Evolutionary conservation across 2,113 vertebrate species (phyloP).

Genomic region (Dunckerocampus dactyliophorus): DNA sequence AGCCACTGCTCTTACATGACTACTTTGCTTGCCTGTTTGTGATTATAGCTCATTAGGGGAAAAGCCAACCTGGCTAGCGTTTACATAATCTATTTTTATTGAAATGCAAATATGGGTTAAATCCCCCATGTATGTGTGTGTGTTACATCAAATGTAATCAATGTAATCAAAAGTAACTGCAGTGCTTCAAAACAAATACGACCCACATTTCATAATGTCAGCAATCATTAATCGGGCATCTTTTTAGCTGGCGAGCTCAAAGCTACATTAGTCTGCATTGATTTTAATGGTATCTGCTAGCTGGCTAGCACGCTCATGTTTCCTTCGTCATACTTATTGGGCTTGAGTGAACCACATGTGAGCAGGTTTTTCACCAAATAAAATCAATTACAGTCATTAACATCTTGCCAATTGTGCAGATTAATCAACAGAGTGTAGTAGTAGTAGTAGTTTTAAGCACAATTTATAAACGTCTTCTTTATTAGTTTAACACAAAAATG

Average conservation of each 20-base stretch:
- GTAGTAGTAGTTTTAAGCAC: too few species aligned
- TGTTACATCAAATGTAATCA: not conserved
- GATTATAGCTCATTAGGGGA: not conserved
- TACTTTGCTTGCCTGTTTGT: constrained; percentile 1
- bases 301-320: constrained; percentile 38
- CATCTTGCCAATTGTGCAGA: not conserved
- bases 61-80: not conserved
- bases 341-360: not conserved
- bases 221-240: not conserved
- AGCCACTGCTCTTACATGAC: not conserved
- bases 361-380: not conserved
- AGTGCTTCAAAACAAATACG: not conserved
- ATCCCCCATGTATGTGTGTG: not conserved
- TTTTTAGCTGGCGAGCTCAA: not conserved
- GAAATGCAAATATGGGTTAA: not conserved
- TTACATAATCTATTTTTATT: not conserved
- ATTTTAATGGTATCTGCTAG: constrained; percentile 22
- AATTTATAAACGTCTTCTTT: too few species aligned
- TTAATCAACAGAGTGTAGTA: not conserved
- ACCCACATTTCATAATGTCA: not conserved
- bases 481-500: too few species aligned
- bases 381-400: not conserved
- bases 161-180: not conserved
- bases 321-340: not conserved
- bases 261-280: not conserved